Evolutionary conservation across 1,140 invertebrate genomes (phyloP), one percentile per base, ranked within the genome.

Genomic region (Trigoniulus corallinus): DNA sequence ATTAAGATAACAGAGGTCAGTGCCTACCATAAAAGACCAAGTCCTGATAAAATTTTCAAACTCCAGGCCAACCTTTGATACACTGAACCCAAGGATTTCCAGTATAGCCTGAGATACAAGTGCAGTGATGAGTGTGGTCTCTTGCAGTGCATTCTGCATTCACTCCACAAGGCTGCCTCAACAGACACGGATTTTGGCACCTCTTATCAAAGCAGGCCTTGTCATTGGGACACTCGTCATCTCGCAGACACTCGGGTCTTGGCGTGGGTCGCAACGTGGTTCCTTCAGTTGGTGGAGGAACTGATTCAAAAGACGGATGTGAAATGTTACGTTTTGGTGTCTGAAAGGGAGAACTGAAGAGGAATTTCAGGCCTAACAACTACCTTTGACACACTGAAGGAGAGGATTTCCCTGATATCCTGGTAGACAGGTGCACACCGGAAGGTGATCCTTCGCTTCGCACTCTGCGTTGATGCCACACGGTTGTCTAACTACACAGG

Each of bases 321-420:
- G n/a, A n/a, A n/a, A n/a, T 39, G 18, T 39, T 39, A 39, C 18
- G 12, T 13, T 18, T 13, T 12, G 37, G 37, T 12, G 37, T 18
- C 12, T 12, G 12, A 18, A 13, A 13, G 37, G n/a, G n/a, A n/a
- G n/a, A n/a, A n/a, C n/a, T n/a, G n/a, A n/a, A n/a, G n/a, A n/a
- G n/a, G n/a, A n/a, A n/a, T 39, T 39, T 39, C 12, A 13, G n/a
- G n/a, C n/a, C n/a, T n/a, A n/a, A n/a, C n/a, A n/a, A n/a, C n/a
- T 51, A 51, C 49, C 40, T 51, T 12, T 10, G 10, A 3, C 24
- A n/a, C n/a, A n/a, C n/a, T n/a, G n/a, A n/a, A n/a, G n/a, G n/a
- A n/a, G n/a, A n/a, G 84, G 77, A 63, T 85, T 85, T 52, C 85
- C 84, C 44, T 84, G 78, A 60, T 78, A 89, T 23, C 84, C 84